Evolutionary conservation across 2,888 invertebrate genomes (phyloP).

Genomic region (Sphecodes monilicornis): DNA sequence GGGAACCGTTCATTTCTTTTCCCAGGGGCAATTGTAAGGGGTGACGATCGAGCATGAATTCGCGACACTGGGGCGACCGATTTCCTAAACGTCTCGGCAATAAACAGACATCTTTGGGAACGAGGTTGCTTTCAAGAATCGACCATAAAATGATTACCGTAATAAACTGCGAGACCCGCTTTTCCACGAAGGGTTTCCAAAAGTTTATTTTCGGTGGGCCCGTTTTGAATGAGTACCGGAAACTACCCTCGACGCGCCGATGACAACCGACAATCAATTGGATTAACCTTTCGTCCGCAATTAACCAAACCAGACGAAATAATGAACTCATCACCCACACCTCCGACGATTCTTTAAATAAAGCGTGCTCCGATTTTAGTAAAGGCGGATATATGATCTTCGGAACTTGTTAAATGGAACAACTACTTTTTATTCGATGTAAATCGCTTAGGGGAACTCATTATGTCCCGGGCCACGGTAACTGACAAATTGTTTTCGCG

Average conservation of each 20-base stretch:
- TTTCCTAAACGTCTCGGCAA: conserved; percentile 36
- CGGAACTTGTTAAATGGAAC: not conserved
- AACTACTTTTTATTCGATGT: not conserved
- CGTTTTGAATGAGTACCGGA: accelerated
- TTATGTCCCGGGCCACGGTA: no score
- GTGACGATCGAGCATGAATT: not conserved
- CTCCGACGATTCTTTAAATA: not conserved
- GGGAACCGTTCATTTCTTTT: conserved; percentile 35
- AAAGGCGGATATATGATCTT: no score
- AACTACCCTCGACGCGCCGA: not conserved
- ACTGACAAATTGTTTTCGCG: no score
- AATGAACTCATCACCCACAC: not conserved
- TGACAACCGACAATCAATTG: not conserved
- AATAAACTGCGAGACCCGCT: conserved; percentile 63
- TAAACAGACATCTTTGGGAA: conserved; percentile 55
- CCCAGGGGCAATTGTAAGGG: conserved; percentile 7
- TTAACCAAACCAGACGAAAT: not conserved
- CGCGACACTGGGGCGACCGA: not conserved
- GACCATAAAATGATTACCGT: conserved; percentile 71
- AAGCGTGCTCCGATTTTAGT: no score
- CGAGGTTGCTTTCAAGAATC: conserved; percentile 30
- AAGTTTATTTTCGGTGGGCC: not conserved
- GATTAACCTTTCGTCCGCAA: not conserved
- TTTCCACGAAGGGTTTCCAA: conserved; percentile 66
- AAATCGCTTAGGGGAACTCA: not conserved